These are phyloP conservation scores for Stomorhina lunata DNA, from an alignment of 2,888 invertebrate species.

Conservation along the genomic window DNA sequence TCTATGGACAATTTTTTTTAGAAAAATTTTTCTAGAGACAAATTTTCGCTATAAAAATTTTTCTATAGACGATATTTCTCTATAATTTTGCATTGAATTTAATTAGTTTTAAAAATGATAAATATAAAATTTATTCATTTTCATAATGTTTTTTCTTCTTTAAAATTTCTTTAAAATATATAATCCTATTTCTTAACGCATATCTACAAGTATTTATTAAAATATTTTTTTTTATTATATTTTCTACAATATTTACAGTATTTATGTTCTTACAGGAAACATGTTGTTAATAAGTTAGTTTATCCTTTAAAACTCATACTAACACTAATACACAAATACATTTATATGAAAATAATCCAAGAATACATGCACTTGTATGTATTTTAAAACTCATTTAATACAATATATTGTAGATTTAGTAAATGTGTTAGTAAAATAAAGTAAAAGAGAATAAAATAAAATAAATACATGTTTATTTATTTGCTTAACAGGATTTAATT, in stretches of 20 bases:
- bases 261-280: slow-evolving; percentile 24
- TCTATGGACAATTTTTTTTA: too few relatives aligned
- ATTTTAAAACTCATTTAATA: slow-evolving; percentile 20
- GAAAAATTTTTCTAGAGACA: too few relatives aligned
- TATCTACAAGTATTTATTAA: too few relatives aligned
- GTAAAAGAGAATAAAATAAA: slow-evolving; percentile 17
- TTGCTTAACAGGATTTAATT: slow-evolving; percentile 58
- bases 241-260: slow-evolving; percentile 35
- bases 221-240: too few relatives aligned
- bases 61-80: too few relatives aligned
- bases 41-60: too few relatives aligned
- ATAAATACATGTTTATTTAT: slow-evolving; percentile 48
- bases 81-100: too few relatives aligned
- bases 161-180: too few relatives aligned
- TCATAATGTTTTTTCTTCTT: too few relatives aligned
- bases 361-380: background rate
- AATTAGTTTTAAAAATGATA: too few relatives aligned
- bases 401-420: slow-evolving; percentile 11
- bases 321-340: background rate
- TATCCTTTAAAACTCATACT: slow-evolving; percentile 19
- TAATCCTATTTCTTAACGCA: too few relatives aligned
- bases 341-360: background rate
- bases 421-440: background rate
- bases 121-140: too few relatives aligned
- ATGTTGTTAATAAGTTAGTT: slow-evolving; percentile 50